Conservation (phyloP, 2,888 invertebrate species). For the Copidosoma aretas region DNA sequence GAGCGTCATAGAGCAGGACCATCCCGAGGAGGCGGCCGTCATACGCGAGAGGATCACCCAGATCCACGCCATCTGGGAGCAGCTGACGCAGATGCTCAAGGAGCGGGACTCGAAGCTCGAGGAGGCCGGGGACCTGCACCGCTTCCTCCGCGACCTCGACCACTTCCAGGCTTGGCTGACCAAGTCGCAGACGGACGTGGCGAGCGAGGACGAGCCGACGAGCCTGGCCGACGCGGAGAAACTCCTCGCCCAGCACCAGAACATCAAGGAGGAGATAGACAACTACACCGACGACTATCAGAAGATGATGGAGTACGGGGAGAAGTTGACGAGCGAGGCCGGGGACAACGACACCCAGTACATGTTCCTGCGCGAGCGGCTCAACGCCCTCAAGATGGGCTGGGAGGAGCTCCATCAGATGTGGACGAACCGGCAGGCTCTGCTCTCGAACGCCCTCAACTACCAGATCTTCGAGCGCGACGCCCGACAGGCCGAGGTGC, state of each 20-base stretch:
- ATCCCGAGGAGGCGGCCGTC: conserved; percentile 91
- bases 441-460: conserved; percentile 93
- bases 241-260: conserved; percentile 95
- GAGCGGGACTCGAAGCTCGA: conserved; percentile 98
- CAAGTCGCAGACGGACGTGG: conserved; percentile 98
- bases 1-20: conserved; percentile 86
- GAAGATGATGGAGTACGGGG: conserved; percentile 99
- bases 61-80: conserved; percentile 95
- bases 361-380: conserved; percentile 98
- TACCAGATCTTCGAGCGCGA: conserved; percentile 94
- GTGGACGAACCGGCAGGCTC: conserved; percentile 98
- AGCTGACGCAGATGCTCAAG: conserved; percentile 95
- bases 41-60: conserved; percentile 89
- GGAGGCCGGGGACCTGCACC: conserved; percentile 97
- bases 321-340: conserved; percentile 83
- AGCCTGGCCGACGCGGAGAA: conserved; percentile 96
- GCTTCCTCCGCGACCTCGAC: conserved; percentile 97
- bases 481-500: conserved; percentile 95
- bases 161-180: conserved; percentile 99
- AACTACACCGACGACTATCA: conserved; percentile 98
- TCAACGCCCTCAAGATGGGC: conserved; percentile 97
- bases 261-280: conserved; percentile 98
- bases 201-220: conserved; percentile 93
- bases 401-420: conserved; percentile 99
- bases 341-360: conserved; percentile 95